Evolutionary conservation across 2,797 vertebrate genomes (phyloP), one percentile per base, ranked within the genome.

Genomic region (Sparidentex hasta): DNA sequence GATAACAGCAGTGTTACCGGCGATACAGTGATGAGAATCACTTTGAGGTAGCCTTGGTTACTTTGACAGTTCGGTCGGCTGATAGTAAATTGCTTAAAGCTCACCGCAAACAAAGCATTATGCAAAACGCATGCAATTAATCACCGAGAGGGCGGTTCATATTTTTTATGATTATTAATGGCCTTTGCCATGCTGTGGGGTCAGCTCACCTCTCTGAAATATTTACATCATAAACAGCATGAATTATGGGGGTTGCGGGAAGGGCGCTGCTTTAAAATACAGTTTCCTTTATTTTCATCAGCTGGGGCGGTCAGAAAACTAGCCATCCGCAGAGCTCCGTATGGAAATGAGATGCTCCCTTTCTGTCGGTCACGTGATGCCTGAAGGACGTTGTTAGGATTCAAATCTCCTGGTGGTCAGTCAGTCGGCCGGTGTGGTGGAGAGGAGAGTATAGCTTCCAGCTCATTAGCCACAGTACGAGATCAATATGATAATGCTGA

Each of bases 151-250:
- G 91, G 87, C 55, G 88, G 87, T 88, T 83, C 84, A 71, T 87
- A 86, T 87, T 92, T 92, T 89, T 92, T 92, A 93, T 92, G 91
- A 88, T 94, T 94, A 94, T 95, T 93, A 95, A 95, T 91, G 93
- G 88, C 81, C 92, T 90, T 92, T 77, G 92, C 90, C 89, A 87
- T 56, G 79, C 88, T 75, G 76, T 87, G 87, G 86, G 93, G 92
- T 95, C 94, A 90, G 86, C 88, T 89, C 90, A 93, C 93, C 93
- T 86, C 85, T 66, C 88, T 87, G 87, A 90, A 87, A 93, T 93
- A 95, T 94, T 94, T 94, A 93, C 92, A 92, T 92, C 92, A 89
- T 92, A 94, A 95, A 94, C 93, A 93, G 88, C 84, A 82, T 89
- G 93, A 93, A 91, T 92, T 91, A 93, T 93, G 92, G 82, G 91